Evolutionary conservation across 2,797 vertebrate genomes (phyloP), one percentile per base, ranked within the genome.

Genomic region (Avahi laniger): DNA sequence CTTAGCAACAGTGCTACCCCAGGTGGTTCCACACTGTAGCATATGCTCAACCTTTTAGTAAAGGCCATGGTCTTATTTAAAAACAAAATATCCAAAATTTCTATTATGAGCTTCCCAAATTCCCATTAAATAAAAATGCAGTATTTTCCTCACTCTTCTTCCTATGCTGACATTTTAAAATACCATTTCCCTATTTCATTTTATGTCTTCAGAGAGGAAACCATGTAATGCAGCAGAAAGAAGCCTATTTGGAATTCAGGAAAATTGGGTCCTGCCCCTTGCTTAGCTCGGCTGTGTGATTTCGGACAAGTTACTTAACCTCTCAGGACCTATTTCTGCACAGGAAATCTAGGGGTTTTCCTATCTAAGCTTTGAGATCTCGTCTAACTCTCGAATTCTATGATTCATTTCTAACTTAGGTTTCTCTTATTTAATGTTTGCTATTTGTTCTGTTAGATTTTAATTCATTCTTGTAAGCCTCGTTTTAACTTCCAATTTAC

Each of bases 61-160:
- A 97, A 98, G 97, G 97, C 96, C 96, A 93, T 9, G 13, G 96
- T 95, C 96, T 97, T 86, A 95, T 96, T 97, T 97, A 97, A 97
- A 98, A 96, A 95, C 94, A 96, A 96, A 97, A 97, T 85, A 95
- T 30, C 86, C 91, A 75, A 76, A 85, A 81, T 94, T 89, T 96
- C 97, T 97, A 97, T 96, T 94, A 95, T 86, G 91, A 96, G 96
- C 94, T 73, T 91, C 91, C 93, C 85, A 90, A 81, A 91, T 89
- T 63, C 91, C 91, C 2, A 7, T 89, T 72, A 90, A 95, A 94
- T 95, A 76, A 94, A 95, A 97, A 94, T 65, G 78, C 69, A 69
- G 79, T 59, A 80, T 97, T 95, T 95, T 85, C 92, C 94, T 93
- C 94, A 70, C 90, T 94, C 88, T 46, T 84, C 78, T 96, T 97